Evolutionary conservation across 2,888 invertebrate genomes (phyloP), one percentile per base, ranked within the genome.

Genomic region (Allolobophora icterica): DNA sequence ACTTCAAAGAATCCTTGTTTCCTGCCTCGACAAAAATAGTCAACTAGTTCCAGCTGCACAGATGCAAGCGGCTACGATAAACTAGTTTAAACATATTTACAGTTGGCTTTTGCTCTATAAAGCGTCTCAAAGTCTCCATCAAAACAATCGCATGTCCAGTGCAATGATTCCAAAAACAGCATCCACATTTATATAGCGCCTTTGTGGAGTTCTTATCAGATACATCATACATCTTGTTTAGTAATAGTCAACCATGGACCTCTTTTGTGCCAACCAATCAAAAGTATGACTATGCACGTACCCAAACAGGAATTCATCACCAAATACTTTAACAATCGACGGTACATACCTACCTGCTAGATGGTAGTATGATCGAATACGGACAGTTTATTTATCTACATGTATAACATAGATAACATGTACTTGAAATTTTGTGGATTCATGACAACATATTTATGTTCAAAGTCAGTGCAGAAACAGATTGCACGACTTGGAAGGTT

Each of bases 41-140:
- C 71, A 13, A 13, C 71, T 71, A 71, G 71, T 71, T 71, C 71
- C 71, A 30, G 71, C 71, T 71, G 71, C 71, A 71, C 24, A 30
- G 71, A 71, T n/a, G 71, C 71, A 71, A 71, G 71, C n/a, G n/a
- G n/a, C n/a, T 30, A 71, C 71, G n/a, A 71, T 71, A n/a, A 71
- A 71, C 71, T n/a, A 71, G n/a, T 71, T n/a, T 71, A 30, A n/a
- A 71, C 19, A 71, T 1, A 71, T 71, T 8, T 71, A 71, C 71
- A 71, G 30, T 71, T 71, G 71, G n/a, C 71, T 8, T 71, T n/a
- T 71, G n/a, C 71, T 71, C 71, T 2, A n/a, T 13, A 21, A 52
- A 71, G 17, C 13, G 52, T 71, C 30, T 71, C n/a, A 1, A 8
- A 71, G 71, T 71, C n/a, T n/a, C 58, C 30, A 58, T 11, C 71